These are phyloP conservation scores for Oscarella lobularis DNA, from an alignment of 37 sponge, comb jelly and placozoan species.

Conservation along the genomic window DNA sequence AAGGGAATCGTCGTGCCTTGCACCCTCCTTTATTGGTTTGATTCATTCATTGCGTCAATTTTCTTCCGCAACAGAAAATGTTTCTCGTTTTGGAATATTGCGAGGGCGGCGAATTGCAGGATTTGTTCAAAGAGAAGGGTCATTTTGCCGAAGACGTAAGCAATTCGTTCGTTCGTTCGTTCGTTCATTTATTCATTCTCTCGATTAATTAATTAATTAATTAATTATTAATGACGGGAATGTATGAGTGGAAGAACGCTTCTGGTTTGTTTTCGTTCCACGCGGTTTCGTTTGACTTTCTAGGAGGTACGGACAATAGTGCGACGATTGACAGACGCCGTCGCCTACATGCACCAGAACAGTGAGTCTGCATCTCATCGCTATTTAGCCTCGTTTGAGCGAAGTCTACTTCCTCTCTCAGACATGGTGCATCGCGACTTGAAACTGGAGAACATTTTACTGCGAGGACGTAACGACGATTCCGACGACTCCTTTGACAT, in stretches of 20 bases:
- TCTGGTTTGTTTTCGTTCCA: too few species aligned
- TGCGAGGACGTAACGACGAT: background rate
- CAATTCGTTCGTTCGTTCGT: background rate
- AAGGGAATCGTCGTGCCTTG: too few species aligned
- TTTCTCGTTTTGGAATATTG: slow-evolving; percentile 80
- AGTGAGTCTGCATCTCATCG: slow-evolving; percentile 31
- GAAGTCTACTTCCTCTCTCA: too few species aligned
- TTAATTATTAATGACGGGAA: too few species aligned
- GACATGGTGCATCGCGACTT: slow-evolving; percentile 43
- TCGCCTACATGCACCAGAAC: slow-evolving; percentile 75
- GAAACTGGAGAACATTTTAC: slow-evolving; percentile 37
- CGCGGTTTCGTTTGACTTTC: too few species aligned
- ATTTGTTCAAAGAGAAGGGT: slow-evolving; percentile 27
- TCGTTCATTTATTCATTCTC: background rate
- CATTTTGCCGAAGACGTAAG: slow-evolving; percentile 63
- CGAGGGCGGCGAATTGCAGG: slow-evolving; percentile 61
- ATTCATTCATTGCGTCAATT: background rate
- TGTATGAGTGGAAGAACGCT: too few species aligned
- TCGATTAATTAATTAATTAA: background rate
- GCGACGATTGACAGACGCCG: slow-evolving; percentile 51
- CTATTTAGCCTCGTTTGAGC: too few species aligned
- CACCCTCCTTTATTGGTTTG: background rate
- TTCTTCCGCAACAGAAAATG: slow-evolving; percentile 81
- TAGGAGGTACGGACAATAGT: slow-evolving; percentile 56
- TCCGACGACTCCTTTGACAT: slow-evolving; percentile 17